Percentiles rank a stretch among this genome's conserved stretches.
phyloP scores from a whole-genome alignment of 2,113 vertebrate genomes.

The Peromyscus californicus region DNA sequence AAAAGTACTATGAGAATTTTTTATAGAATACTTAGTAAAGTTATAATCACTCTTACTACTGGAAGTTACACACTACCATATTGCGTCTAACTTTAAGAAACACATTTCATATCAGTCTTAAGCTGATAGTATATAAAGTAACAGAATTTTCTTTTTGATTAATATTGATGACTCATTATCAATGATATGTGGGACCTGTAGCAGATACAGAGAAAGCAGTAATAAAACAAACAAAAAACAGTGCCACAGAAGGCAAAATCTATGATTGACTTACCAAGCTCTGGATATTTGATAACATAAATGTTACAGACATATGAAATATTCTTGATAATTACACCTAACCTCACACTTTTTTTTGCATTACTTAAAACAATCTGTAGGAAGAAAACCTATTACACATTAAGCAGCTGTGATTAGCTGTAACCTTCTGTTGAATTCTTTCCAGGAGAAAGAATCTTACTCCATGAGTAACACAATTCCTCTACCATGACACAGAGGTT shows the following conservation, averaged over 20 bases:
- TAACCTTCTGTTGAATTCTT: conserved; percentile 25
- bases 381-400: conserved; percentile 62
- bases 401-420: conserved; percentile 37
- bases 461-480: conserved; percentile 42
- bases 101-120: neutral
- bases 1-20: neutral
- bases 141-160: neutral
- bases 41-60: neutral
- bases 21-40: neutral
- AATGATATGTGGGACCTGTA: neutral
- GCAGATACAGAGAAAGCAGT: neutral
- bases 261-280: neutral
- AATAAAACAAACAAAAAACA: neutral
- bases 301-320: neutral
- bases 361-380: conserved; percentile 62
- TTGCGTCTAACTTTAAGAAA: conserved; percentile 10
- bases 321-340: conserved; percentile 31
- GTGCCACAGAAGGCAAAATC: neutral
- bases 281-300: neutral
- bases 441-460: neutral
- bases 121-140: neutral
- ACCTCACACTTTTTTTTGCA: conserved; percentile 55
- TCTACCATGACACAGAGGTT: conserved; percentile 68
- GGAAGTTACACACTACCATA: neutral
- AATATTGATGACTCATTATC: neutral